Base-by-base conservation (phyloP, 2,113 vertebrate species). In the Gasterosteus aculeatus region DNA sequence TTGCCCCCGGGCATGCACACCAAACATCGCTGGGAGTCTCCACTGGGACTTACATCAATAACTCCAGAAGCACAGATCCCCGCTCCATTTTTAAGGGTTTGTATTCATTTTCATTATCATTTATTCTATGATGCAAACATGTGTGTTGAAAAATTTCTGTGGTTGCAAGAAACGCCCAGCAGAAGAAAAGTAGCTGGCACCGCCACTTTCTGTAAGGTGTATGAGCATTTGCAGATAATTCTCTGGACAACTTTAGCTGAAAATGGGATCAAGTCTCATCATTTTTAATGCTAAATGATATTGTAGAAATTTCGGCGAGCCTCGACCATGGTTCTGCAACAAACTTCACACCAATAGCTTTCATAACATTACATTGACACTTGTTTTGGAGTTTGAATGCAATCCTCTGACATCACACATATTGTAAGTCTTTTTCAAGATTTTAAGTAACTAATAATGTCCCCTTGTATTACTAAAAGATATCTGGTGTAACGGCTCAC, bases 11-110 rank as follows among this genome's bases (percentile, higher is more conserved):
- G 53, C 81, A 75, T 54, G 53, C 70, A 81, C 67, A 73, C 14
- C 70, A 79, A 85, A 86, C 69, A 70, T 38, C 2, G 29, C 84
- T 86, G 82, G 78, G 73, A 78, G 80, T 31, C 75, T 68, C 51
- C 51, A 38, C 56, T 12, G 60, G 77, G 65, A 87, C 85, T 85
- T 85, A 59, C 75, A 84, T 79, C 88, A 75, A 85, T 75, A 84
- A 78, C 57, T 78, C 68, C 39, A 31, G 69, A 72, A 86, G 59
- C 75, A 60, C 41, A 64, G 58, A 75, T 83, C 5, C 59, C 75
- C 53, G 0, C 16, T 61, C 57, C 47, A 58, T 22, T 65, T 79
- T 70, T 76, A 58, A 62, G 69, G 69, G 47, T 54, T 79, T 72
- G 66, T 8, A 42, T 61, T 63, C 47, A 33, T 51, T 69, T 63